Conservation (phyloP, 2,113 vertebrate species). For the Anser brachyrhynchus region DNA sequence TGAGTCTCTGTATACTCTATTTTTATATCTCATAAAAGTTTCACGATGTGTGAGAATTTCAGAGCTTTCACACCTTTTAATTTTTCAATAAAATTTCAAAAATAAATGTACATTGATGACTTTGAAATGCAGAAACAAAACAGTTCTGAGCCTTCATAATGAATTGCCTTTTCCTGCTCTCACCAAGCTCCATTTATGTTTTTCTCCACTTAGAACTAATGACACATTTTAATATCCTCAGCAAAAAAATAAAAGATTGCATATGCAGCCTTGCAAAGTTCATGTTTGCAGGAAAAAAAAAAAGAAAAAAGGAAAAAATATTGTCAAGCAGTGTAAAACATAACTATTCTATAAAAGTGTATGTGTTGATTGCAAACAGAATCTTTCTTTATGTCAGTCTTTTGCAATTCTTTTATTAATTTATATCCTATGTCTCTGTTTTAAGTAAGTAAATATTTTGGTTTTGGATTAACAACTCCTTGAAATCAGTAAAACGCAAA, state of each 20-base stretch:
- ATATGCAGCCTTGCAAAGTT: background rate
- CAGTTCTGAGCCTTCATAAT: background rate
- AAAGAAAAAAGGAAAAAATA: background rate
- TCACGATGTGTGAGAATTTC: background rate
- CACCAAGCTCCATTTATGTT: background rate
- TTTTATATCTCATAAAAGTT: background rate
- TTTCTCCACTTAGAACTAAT: background rate
- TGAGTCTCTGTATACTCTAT: accelerated
- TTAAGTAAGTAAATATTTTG: background rate
- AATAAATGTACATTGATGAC: background rate
- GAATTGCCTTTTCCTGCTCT: background rate
- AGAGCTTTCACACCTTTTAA: background rate
- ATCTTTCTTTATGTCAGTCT: background rate
- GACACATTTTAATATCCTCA: background rate
- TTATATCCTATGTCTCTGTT: background rate
- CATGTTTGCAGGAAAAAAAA: background rate
- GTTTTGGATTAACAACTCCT: background rate
- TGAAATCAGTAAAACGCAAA: background rate
- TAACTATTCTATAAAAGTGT: background rate
- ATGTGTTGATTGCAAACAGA: background rate
- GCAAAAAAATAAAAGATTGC: background rate
- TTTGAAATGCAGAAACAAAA: background rate
- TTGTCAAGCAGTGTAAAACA: background rate
- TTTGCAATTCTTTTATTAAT: background rate
- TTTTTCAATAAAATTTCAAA: background rate